phyloP scores from a whole-genome alignment of 1,140 invertebrate species.

The Drosophila lacertosa region DNA sequence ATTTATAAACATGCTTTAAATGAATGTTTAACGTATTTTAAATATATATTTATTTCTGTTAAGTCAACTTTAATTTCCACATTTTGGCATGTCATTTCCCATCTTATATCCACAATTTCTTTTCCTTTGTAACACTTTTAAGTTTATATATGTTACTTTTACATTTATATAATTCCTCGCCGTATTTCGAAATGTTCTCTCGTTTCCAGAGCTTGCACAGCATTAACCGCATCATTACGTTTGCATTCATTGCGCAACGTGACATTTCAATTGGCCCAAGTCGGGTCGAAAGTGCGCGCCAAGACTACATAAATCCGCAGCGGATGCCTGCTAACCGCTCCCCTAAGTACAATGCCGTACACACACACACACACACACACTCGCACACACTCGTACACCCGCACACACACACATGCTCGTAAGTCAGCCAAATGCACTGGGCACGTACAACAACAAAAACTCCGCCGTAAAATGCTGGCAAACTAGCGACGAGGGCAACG shows the following conservation, averaged over 20 bases:
- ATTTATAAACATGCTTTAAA: no score
- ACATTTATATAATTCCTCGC: neutral
- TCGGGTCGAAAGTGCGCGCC: conserved; percentile 50
- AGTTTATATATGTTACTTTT: neutral
- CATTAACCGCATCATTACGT: conserved; percentile 75
- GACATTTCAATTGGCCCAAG: conserved; percentile 76
- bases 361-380: conserved; percentile 20
- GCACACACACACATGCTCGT: conserved; percentile 35
- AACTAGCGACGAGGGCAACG: conserved; percentile 51
- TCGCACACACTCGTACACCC: conserved; percentile 29
- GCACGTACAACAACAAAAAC: conserved; percentile 55
- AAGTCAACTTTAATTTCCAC: no score
- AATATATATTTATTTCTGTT: no score
- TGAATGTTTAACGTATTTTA: no score
- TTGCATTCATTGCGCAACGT: conserved; percentile 73
- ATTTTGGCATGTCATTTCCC: no score
- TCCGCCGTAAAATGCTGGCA: conserved; percentile 59
- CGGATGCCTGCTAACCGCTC: conserved; percentile 42
- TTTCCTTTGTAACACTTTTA: neutral
- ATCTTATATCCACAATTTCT: neutral
- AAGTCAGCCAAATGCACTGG: conserved; percentile 48
- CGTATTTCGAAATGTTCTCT: conserved; percentile 14
- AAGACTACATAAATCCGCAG: conserved; percentile 70
- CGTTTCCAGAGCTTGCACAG: conserved; percentile 30
- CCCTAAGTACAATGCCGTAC: conserved; percentile 38